Percentiles rank a stretch among this genome's conserved stretches.
Evolutionary conservation across 92 coral and sea anemone genomes (phyloP).

Genomic region (Scolanthus callimorphus): DNA sequence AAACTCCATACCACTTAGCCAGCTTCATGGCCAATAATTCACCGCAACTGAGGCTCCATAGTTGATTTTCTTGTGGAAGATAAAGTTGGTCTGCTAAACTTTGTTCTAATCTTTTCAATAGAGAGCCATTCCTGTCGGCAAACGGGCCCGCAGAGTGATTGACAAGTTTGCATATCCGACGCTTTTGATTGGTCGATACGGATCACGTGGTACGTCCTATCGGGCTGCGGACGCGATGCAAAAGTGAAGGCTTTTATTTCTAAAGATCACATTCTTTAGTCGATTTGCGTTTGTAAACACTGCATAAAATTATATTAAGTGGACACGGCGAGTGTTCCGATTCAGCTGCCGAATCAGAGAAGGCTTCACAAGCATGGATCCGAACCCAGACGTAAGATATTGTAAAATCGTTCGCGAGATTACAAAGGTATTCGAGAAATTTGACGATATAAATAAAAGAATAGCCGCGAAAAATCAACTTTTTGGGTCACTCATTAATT

Average conservation of each 20-base stretch:
- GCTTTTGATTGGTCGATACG: constrained; percentile 36
- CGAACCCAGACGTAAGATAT: no score
- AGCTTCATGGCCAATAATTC: constrained; percentile 5
- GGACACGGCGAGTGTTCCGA: no score
- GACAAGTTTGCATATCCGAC: constrained; percentile 52
- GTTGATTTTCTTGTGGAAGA: constrained; percentile 13
- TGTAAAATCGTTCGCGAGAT: no score
- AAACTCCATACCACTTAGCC: no score
- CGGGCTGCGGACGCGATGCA: constrained; percentile 41
- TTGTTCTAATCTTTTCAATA: constrained; percentile 38
- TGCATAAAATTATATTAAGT: constrained; percentile 24
- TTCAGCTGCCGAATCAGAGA: no score
- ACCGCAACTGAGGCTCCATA: not conserved
- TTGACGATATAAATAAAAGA: no score
- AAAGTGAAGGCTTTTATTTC: constrained; percentile 32
- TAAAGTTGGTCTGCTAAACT: constrained; percentile 13
- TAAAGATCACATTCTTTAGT: constrained; percentile 41
- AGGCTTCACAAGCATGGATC: no score
- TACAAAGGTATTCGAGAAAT: no score
- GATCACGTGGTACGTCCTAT: constrained; percentile 47
- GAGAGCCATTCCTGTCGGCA: constrained; percentile 60
- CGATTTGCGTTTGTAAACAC: constrained; percentile 54
- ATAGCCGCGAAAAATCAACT: no score
- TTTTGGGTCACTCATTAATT: no score
- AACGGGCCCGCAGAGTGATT: constrained; percentile 44